phyloP scores from a whole-genome alignment of 2,797 vertebrate species.

The Enteromius radiatus region DNA sequence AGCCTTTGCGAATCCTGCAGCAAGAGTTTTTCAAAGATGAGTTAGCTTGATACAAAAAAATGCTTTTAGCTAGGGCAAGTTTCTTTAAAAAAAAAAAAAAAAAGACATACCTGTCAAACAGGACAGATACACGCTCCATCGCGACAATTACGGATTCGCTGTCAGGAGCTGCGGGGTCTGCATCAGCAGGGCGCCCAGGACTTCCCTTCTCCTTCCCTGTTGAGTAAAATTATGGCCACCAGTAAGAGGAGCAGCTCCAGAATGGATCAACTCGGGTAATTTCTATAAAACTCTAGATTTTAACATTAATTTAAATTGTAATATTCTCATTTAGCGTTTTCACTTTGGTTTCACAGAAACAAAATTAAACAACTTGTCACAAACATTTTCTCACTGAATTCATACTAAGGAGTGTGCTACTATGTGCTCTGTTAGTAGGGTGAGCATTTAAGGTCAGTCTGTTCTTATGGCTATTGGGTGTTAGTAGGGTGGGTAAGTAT shows the following conservation, averaged over 20 bases:
- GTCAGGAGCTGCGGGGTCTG: slow-evolving; percentile 87
- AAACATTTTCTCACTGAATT: not conserved
- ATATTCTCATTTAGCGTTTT: not conserved
- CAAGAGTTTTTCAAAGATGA: slow-evolving; percentile 5
- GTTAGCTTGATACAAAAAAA: not conserved
- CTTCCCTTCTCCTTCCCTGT: slow-evolving; percentile 97
- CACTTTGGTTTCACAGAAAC: not conserved
- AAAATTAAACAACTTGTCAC: not conserved
- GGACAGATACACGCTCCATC: slow-evolving; percentile 98
- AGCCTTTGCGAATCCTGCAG: slow-evolving; percentile 91
- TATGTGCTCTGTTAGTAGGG: slow-evolving; percentile 48
- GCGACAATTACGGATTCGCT: slow-evolving; percentile 97
- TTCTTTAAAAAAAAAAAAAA: not conserved
- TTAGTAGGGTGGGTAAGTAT: slow-evolving; percentile 59
- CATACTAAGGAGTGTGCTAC: not conserved
- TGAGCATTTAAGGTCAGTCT: slow-evolving; percentile 38
- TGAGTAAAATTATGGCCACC: slow-evolving; percentile 74
- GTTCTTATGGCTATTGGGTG: slow-evolving; percentile 4
- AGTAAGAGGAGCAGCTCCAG: slow-evolving; percentile 52
- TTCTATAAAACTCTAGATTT: not conserved
- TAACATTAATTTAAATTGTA: not conserved
- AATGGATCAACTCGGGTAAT: not conserved
- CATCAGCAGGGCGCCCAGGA: slow-evolving; percentile 82
- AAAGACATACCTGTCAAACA: slow-evolving; percentile 90
- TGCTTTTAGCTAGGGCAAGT: not conserved